These are phyloP conservation scores for Acleris sparsana DNA, from an alignment of 2,888 invertebrate genomes.

Conservation along the genomic window DNA sequence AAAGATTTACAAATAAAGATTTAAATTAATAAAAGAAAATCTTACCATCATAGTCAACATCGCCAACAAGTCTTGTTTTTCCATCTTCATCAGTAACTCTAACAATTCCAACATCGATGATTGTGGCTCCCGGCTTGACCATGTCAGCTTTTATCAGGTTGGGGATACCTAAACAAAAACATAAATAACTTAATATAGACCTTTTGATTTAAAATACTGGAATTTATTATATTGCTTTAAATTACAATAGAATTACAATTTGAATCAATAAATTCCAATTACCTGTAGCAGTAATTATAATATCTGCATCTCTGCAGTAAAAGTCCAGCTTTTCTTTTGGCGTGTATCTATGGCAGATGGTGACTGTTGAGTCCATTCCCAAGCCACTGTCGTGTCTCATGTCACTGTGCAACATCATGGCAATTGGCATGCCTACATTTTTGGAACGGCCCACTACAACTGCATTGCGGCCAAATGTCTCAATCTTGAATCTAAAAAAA, in stretches of 20 bases:
- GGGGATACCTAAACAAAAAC: slow-evolving; percentile 84
- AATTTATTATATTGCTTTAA: background rate
- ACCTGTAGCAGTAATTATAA: slow-evolving; percentile 90
- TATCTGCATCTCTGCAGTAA: slow-evolving; percentile 89
- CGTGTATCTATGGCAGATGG: slow-evolving; percentile 94
- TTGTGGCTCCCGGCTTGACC: slow-evolving; percentile 93
- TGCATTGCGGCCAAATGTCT: slow-evolving; percentile 93
- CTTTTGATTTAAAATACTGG: slow-evolving; percentile 14
- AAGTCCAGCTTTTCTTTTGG: slow-evolving; percentile 89
- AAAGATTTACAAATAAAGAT: background rate
- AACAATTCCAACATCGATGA: slow-evolving; percentile 95
- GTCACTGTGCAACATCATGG: slow-evolving; percentile 92
- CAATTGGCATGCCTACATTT: slow-evolving; percentile 95
- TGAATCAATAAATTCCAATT: slow-evolving; percentile 17
- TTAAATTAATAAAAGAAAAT: slow-evolving; percentile 19
- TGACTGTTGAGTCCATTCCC: slow-evolving; percentile 94
- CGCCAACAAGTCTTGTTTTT: slow-evolving; percentile 91
- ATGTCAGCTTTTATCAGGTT: slow-evolving; percentile 91
- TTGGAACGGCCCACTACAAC: slow-evolving; percentile 96
- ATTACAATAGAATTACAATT: too few species aligned
- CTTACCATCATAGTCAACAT: slow-evolving; percentile 93
- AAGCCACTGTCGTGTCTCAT: slow-evolving; percentile 85
- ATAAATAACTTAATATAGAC: slow-evolving; percentile 24
- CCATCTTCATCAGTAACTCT: slow-evolving; percentile 86
- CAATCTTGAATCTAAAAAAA: slow-evolving; percentile 80